Conservation (phyloP, 2,888 invertebrate genomes). For the Melanophora roralis region DNA sequence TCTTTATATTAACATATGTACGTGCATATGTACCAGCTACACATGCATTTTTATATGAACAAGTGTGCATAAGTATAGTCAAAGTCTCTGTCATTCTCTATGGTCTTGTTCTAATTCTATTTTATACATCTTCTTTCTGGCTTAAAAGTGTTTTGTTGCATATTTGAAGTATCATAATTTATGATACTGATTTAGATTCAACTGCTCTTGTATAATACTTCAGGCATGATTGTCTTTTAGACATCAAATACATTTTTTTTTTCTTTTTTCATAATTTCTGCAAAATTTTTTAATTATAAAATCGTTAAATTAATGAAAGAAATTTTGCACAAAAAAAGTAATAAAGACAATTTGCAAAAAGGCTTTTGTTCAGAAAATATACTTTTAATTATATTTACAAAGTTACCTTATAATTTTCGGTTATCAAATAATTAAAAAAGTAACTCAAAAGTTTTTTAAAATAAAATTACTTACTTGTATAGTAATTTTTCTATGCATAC, state of each 20-base stretch:
- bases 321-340: not conserved
- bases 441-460: too few species aligned
- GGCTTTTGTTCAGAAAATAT: too few species aligned
- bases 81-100: not conserved
- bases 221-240: slow-evolving; percentile 59
- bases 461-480: too few species aligned
- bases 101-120: not conserved
- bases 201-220: slow-evolving; percentile 54
- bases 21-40: not conserved
- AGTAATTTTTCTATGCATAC: too few species aligned
- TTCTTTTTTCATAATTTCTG: slow-evolving; percentile 19
- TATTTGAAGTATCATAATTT: slow-evolving; percentile 56
- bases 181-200: slow-evolving; percentile 45
- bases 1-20: not conserved
- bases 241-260: slow-evolving; percentile 42
- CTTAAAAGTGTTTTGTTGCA: slow-evolving; percentile 49
- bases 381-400: too few species aligned
- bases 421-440: too few species aligned
- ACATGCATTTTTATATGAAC: not conserved
- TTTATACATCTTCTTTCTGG: slow-evolving; percentile 21
- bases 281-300: slow-evolving; percentile 30
- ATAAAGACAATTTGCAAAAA: too few species aligned
- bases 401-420: too few species aligned
- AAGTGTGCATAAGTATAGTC: not conserved
- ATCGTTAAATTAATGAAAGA: slow-evolving; percentile 23